Base-by-base conservation (phyloP, 2,113 vertebrate species). In the Protobothrops flavoviridis region DNA sequence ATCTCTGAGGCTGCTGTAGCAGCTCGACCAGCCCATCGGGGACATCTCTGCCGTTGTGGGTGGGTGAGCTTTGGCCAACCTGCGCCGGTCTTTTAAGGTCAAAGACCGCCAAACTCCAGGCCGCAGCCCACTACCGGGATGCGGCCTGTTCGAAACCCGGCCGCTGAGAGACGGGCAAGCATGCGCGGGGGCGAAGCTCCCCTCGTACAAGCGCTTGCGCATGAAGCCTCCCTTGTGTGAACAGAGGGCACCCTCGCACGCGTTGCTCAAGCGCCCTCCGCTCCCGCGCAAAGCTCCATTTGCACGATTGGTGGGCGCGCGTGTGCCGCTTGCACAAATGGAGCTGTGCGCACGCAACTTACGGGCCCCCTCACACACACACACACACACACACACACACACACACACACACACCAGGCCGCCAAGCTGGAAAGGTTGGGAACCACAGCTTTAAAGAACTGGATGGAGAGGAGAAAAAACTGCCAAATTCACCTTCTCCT, bases 291-390 rank as follows among this genome's bases (percentile, higher is more conserved):
- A 64, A 64, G 26, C 59, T 61, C 24, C 59, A 11, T 26, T 61
- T 3, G 8, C 3, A 1, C 9, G 1, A 26, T 1, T 3, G 9
- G 9, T 26, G 1, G 6, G 57, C 2, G 8, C 23, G 0, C 23
- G 1, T 9, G 21, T 0, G 20, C 4, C 20, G 5, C 56, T 21
- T 5, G 20, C 5, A 57, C 56, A 57, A 23, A 57, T 17, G 3
- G 53, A 17, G 53, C 13, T 17, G 53, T 13, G 15, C 10, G 13
- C 8, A 9, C 7, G 26, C 23, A 4, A 64, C 3, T n/a, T n/a
- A 64, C 48, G 9, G 48, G 5, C 6, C 6, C 48, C 48, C 45
- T 0, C 45, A 6, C 43, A 1, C 7, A 7, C 7, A 48, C 48
- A 48, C 48, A 8, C 48, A 48, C 6, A 48, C 48, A 48, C 45